A percentile compares a stretch with the other conserved stretches of the same genome.
phyloP scores from a whole-genome alignment of 2,113 vertebrate genomes.

The Pluvialis apricaria region DNA sequence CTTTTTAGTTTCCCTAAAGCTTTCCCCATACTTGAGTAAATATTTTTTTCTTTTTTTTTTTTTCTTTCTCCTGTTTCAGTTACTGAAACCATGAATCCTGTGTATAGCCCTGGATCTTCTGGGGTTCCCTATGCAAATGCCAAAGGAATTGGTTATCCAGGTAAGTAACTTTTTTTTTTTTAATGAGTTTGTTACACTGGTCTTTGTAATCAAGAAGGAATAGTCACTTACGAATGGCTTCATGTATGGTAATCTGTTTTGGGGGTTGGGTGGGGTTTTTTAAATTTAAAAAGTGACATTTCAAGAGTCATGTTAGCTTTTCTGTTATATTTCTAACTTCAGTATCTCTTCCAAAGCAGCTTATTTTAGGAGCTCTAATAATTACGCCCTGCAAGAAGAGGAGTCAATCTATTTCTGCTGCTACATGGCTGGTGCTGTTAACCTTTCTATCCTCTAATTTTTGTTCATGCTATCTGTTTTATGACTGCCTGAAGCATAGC shows the following conservation, averaged over 20 bases:
- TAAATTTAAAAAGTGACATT: not conserved
- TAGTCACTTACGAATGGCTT: not conserved
- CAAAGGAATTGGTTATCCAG: slow-evolving; percentile 97
- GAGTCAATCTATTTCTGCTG: slow-evolving; percentile 18
- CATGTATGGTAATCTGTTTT: not conserved
- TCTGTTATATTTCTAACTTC: not conserved
- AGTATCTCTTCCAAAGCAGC: not conserved
- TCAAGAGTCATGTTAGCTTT: not conserved
- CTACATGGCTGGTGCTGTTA: not conserved
- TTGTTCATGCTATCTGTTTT: not conserved
- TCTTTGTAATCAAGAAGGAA: not conserved
- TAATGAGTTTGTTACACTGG: not conserved
- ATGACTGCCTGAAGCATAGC: not conserved
- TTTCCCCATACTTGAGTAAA: not conserved
- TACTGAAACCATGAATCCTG: slow-evolving; percentile 91
- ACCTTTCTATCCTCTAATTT: not conserved
- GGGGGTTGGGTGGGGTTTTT: not conserved
- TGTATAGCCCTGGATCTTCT: slow-evolving; percentile 95
- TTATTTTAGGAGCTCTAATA: slow-evolving; percentile 32
- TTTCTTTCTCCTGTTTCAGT: not conserved
- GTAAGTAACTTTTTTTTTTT: slow-evolving; percentile 63
- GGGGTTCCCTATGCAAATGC: slow-evolving; percentile 96
- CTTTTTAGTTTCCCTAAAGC: not conserved
- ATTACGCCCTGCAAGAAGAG: not conserved
- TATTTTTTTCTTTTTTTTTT: not conserved